Evolutionary conservation across 2,797 vertebrate genomes (phyloP), one percentile per base, ranked within the genome.

Genomic region (Molothrus aeneus): DNA sequence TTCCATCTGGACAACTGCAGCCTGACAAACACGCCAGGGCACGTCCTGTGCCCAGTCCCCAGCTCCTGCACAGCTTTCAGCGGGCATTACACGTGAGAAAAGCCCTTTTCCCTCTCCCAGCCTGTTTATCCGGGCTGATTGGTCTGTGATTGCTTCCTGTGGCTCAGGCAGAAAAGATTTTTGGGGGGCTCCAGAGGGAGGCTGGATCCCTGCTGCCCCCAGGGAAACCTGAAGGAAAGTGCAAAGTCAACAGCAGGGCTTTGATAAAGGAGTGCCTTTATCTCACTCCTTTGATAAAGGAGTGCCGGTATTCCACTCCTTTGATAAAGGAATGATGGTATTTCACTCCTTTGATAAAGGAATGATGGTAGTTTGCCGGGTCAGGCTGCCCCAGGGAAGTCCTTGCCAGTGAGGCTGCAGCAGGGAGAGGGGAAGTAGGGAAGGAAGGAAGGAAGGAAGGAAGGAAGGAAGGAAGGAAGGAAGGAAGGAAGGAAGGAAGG

Each of bases 51-150:
- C 56, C 11, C 0, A 6, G 11, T 45, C 28, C 81, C 51, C 31
- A 18, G 18, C 40, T 51, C 60, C 4, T 3, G 28, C 5, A 11
- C 1, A 4, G 65, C 21, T 36, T 40, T 36, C 42, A 4, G 45
- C 0, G 1, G 63, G 56, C 1, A 2, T n/a, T 45, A 10, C 26
- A 10, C 11, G 3, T 0, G 2, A 20, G 34, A 36, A 50, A 69
- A 73, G 22, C 65, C 14, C 19, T 16, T 31, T 40, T 68, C 42
- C 16, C 36, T 57, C 66, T 64, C 57, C 77, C 8, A 7, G 14
- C 64, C 50, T 22, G 14, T 72, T 74, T 45, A 17, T 53, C 73
- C 7, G n/a, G 10, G 42, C 42, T 9, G 66, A 29, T 85, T 13
- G 34, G 3, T 25, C 43, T 31, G 12, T 48, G 6, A 47, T 17